These are phyloP conservation scores for Gisinianus flammeolus DNA, from an alignment of 2,888 invertebrate species.

Conservation along the genomic window DNA sequence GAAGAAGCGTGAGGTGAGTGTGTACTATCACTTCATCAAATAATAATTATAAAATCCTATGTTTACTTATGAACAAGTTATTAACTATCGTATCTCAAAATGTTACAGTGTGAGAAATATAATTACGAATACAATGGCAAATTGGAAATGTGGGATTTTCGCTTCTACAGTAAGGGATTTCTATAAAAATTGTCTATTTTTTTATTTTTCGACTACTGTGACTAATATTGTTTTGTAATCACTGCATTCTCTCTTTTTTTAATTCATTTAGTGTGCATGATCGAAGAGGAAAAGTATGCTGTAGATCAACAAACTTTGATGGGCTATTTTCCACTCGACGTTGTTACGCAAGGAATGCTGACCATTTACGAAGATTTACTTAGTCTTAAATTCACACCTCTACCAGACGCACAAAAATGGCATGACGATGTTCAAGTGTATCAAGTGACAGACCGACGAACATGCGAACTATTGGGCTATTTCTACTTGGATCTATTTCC, in stretches of 20 bases:
- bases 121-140: constrained; percentile 62
- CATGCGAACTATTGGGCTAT: constrained; percentile 62
- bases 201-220: no score
- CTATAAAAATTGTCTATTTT: constrained; percentile 60
- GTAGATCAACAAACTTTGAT: constrained; percentile 64
- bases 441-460: constrained; percentile 62
- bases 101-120: constrained; percentile 62
- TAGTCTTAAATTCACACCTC: constrained; percentile 62
- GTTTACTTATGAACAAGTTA: background rate
- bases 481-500: constrained; percentile 65
- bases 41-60: background rate
- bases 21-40: background rate
- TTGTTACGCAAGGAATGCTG: constrained; percentile 64
- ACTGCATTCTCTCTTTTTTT: no score
- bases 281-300: constrained; percentile 63
- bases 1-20: constrained; percentile 63
- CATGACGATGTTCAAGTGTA: constrained; percentile 64
- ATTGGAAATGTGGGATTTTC: constrained; percentile 63
- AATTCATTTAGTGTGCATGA: constrained; percentile 38
- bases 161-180: constrained; percentile 61
- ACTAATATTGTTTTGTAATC: no score
- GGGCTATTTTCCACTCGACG: constrained; percentile 64
- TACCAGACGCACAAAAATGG: constrained; percentile 63
- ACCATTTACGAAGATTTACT: constrained; percentile 64
- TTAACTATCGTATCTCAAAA: background rate